These are phyloP conservation scores for Samia ricini DNA, from an alignment of 1,140 invertebrate genomes.

Conservation along the genomic window DNA sequence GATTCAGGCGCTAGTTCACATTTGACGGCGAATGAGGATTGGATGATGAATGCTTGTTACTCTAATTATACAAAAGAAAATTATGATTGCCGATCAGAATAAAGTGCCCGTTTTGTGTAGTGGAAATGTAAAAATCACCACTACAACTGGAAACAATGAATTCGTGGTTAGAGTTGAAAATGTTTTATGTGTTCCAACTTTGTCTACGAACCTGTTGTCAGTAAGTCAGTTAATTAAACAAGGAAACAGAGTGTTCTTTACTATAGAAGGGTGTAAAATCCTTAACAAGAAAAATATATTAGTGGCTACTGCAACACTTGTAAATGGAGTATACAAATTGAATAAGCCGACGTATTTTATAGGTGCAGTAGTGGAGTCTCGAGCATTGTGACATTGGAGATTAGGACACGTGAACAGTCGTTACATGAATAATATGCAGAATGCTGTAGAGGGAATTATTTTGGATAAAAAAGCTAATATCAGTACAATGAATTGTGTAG, in stretches of 20 bases:
- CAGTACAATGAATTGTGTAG: slow-evolving; percentile 3
- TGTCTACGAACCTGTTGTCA: neutral
- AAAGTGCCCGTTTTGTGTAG: neutral
- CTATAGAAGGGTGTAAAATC: neutral
- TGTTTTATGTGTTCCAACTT: neutral
- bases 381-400: slow-evolving; percentile 19
- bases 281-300: neutral
- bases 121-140: neutral
- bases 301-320: neutral
- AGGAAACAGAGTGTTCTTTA: neutral
- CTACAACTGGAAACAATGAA: neutral
- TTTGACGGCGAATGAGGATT: slow-evolving; percentile 1
- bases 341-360: too few species aligned
- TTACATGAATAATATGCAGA: slow-evolving; percentile 13
- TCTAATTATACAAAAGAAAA: neutral
- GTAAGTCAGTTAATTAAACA: neutral
- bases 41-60: neutral
- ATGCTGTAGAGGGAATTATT: slow-evolving; percentile 8
- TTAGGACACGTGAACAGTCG: slow-evolving; percentile 14
- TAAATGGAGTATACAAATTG: too few species aligned
- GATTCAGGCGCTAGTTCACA: slow-evolving; percentile 5
- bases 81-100: neutral
- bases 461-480: slow-evolving; percentile 8
- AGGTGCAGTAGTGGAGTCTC: neutral
- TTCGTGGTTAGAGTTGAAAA: neutral